Percentiles rank a stretch among this genome's conserved stretches.
These are phyloP conservation scores for Deilephila elpenor DNA, from an alignment of 2,888 invertebrate genomes.

Conservation along the genomic window DNA sequence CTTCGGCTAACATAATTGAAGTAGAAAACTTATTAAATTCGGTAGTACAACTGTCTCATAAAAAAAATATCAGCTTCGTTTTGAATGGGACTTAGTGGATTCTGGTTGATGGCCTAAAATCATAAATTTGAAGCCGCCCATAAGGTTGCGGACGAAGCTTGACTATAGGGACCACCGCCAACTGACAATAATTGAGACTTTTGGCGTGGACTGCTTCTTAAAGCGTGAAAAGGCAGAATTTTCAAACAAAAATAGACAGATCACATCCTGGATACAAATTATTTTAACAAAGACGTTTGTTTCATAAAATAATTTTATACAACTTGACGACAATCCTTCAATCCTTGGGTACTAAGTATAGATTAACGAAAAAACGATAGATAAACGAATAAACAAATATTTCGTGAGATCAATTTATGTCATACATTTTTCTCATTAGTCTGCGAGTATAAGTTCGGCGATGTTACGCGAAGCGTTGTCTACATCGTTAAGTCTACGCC, in stretches of 20 bases:
- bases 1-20: neutral
- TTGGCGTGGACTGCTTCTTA: no score
- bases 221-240: no score
- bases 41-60: neutral
- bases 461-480: neutral
- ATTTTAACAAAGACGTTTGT: no score
- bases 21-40: neutral
- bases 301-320: neutral
- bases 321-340: neutral
- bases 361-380: no score
- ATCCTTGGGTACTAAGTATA: neutral
- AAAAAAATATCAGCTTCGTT: neutral
- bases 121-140: no score
- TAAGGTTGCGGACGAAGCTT: no score
- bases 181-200: no score
- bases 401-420: neutral
- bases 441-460: neutral
- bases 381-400: neutral
- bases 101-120: no score
- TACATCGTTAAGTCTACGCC: constrained; percentile 12
- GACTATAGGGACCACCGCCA: no score
- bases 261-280: no score
- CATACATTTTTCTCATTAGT: neutral
- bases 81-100: no score
- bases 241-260: no score